These are phyloP conservation scores for Tetheella fluctuosa DNA, from an alignment of 2,888 invertebrate species.

Conservation along the genomic window DNA sequence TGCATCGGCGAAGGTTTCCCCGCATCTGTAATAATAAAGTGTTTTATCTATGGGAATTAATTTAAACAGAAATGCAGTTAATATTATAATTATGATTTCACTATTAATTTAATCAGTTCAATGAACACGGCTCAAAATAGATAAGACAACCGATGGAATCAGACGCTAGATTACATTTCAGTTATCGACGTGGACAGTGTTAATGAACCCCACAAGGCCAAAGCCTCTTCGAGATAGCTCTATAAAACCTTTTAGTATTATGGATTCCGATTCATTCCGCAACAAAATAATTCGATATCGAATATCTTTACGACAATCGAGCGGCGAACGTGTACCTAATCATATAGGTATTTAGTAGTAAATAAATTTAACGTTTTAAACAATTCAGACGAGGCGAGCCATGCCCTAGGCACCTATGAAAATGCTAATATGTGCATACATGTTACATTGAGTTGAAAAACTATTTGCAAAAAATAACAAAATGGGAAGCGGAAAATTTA, in stretches of 20 bases:
- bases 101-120: constrained; percentile 32
- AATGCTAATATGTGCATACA: constrained; percentile 47
- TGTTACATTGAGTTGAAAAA: constrained; percentile 35
- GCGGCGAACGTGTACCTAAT: constrained; percentile 56
- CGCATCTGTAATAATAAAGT: neutral
- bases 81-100: constrained; percentile 4
- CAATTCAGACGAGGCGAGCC: constrained; percentile 44
- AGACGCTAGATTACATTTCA: constrained; percentile 71
- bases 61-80: neutral
- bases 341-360: constrained; percentile 45
- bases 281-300: constrained; percentile 72
- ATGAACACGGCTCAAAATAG: constrained; percentile 42
- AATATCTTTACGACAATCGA: constrained; percentile 74
- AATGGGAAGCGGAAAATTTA: constrained; percentile 80
- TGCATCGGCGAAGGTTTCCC: constrained; percentile 22
- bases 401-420: constrained; percentile 50
- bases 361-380: constrained; percentile 55
- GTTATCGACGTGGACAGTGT: constrained; percentile 68
- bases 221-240: constrained; percentile 71
- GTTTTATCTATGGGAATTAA: neutral
- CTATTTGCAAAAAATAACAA: constrained; percentile 59
- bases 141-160: constrained; percentile 63
- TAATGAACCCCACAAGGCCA: constrained; percentile 79
- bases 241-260: constrained; percentile 81
- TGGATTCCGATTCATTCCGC: constrained; percentile 72